These are phyloP conservation scores for Amorpha juglandis DNA, from an alignment of 2,888 invertebrate genomes.

Conservation along the genomic window DNA sequence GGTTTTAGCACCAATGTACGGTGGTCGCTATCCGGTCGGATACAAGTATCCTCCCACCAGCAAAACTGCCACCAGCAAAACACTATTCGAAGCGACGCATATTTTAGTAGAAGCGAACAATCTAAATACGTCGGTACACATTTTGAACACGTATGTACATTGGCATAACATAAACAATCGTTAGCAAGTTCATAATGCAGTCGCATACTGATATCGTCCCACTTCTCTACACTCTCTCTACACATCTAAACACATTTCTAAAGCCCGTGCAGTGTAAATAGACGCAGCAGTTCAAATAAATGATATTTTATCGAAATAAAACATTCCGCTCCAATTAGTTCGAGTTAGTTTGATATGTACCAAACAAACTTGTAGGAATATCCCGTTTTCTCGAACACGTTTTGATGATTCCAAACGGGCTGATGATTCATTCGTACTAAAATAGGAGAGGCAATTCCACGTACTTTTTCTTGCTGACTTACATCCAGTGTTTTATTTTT, in stretches of 20 bases:
- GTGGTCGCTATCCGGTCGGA: too few species aligned
- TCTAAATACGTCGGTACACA: neutral
- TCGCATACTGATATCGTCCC: constrained; percentile 13
- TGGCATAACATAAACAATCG: constrained; percentile 25
- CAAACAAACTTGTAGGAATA: constrained; percentile 19
- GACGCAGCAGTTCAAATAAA: constrained; percentile 9
- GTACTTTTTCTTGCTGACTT: neutral
- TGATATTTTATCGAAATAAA: constrained; percentile 18
- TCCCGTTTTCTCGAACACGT: constrained; percentile 16
- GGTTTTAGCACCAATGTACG: too few species aligned
- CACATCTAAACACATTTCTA: constrained; percentile 21
- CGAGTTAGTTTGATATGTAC: constrained; percentile 14
- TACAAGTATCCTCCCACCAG: too few species aligned
- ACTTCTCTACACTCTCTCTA: neutral
- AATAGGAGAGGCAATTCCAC: constrained; percentile 17
- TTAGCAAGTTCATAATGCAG: constrained; percentile 22
- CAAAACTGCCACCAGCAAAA: too few species aligned
- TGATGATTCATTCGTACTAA: constrained; percentile 19
- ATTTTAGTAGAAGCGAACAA: constrained; percentile 1
- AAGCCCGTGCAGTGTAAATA: constrained; percentile 1
- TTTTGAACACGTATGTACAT: constrained; percentile 19
- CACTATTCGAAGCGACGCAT: neutral
- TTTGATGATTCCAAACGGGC: constrained; percentile 10
- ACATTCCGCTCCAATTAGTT: constrained; percentile 21
- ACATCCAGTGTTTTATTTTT: neutral